These are phyloP conservation scores for Gadopsis marmoratus DNA, from an alignment of 2,797 vertebrate genomes.

Conservation along the genomic window DNA sequence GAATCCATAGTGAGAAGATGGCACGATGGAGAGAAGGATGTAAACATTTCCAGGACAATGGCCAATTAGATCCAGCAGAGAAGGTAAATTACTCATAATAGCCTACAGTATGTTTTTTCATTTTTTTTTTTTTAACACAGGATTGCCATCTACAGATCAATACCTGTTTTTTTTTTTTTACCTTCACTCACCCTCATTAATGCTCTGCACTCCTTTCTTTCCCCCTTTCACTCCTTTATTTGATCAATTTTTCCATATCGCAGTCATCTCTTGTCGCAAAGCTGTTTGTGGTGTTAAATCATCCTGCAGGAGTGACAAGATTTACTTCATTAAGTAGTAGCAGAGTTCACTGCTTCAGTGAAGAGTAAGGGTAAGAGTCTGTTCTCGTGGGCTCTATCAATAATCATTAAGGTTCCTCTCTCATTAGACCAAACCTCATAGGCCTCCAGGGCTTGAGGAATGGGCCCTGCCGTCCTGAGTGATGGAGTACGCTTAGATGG, in stretches of 20 bases:
- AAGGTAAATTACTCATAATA: conserved; percentile 54
- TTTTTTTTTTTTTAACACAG: conserved; percentile 8
- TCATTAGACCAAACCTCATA: conserved; percentile 75
- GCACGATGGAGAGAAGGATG: conserved; percentile 32
- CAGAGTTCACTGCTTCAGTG: conserved; percentile 57
- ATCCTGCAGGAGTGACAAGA: conserved; percentile 64
- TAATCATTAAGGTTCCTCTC: conserved; percentile 80
- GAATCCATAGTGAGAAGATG: conserved; percentile 50
- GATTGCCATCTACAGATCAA: not conserved
- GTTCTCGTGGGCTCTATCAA: conserved; percentile 77
- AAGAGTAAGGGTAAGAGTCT: conserved; percentile 59
- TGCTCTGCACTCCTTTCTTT: conserved; percentile 6
- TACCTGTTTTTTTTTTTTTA: conserved; percentile 17
- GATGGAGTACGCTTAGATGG: conserved; percentile 64
- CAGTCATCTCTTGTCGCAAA: conserved; percentile 36
- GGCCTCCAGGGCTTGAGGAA: conserved; percentile 65
- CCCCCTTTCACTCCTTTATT: not conserved
- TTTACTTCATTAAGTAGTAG: conserved; percentile 76
- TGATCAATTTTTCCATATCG: conserved; percentile 40
- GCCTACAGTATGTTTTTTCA: not conserved
- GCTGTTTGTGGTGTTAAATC: conserved; percentile 76
- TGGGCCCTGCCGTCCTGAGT: conserved; percentile 52
- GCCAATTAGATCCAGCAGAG: conserved; percentile 57
- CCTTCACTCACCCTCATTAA: conserved; percentile 12
- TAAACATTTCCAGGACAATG: conserved; percentile 52